These are phyloP conservation scores for Ceratitis capitata DNA, from an alignment of 1,140 invertebrate species.

Conservation along the genomic window DNA sequence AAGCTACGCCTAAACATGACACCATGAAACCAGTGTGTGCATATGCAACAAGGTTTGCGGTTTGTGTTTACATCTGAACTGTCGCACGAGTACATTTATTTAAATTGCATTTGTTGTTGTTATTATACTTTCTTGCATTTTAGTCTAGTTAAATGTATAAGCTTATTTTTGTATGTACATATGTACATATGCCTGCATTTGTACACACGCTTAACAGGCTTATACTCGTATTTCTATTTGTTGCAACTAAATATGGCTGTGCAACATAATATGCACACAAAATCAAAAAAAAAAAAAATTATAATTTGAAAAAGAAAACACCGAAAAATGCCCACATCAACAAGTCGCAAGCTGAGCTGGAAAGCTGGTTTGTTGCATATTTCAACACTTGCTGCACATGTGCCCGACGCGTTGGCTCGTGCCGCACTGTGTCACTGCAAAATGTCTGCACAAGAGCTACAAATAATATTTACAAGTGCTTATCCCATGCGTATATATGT, in stretches of 20 bases:
- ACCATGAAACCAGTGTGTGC: neutral
- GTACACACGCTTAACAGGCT: neutral
- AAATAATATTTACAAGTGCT: neutral
- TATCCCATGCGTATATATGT: too few relatives aligned
- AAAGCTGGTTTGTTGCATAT: conserved; percentile 9
- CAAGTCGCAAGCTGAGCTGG: neutral
- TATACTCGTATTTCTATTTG: neutral
- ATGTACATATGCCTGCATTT: neutral
- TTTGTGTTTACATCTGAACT: neutral
- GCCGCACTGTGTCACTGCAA: neutral
- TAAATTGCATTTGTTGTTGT: conserved; percentile 1
- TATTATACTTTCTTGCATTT: neutral
- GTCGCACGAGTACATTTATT: neutral
- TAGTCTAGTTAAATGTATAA: neutral
- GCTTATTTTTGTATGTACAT: neutral
- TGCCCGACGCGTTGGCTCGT: neutral
- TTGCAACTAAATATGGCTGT: neutral
- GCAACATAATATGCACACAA: neutral
- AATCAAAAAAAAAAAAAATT: neutral
- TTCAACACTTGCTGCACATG: neutral
- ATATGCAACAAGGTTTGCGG: neutral
- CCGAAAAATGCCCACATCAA: neutral
- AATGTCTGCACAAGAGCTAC: neutral
- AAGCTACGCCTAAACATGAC: conserved; percentile 11
- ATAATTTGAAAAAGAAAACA: neutral